Evolutionary conservation across 2,113 vertebrate species (phyloP).

Genomic region (Aepyceros melampus): DNA sequence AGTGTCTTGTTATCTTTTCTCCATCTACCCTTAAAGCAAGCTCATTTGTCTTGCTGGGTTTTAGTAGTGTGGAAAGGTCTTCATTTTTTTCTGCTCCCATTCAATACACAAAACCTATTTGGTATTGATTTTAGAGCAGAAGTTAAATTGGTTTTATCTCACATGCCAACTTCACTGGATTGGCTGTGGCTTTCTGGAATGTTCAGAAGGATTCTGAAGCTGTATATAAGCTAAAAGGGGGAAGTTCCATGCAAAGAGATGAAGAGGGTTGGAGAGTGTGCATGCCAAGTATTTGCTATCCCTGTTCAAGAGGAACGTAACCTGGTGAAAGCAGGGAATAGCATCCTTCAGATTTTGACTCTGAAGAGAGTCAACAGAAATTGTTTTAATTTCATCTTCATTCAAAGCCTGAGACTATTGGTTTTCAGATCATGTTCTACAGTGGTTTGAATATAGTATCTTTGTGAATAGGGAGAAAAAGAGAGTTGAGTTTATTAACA

Average conservation of each 20-base stretch:
- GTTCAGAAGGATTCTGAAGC: background rate
- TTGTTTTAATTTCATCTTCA: background rate
- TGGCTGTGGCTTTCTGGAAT: background rate
- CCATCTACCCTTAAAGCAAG: background rate
- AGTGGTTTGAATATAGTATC: background rate
- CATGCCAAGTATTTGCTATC: rapidly evolving
- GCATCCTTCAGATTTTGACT: background rate
- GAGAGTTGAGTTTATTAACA: background rate
- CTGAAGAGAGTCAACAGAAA: background rate
- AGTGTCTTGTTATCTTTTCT: background rate
- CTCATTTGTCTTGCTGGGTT: background rate
- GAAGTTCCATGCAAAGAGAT: background rate
- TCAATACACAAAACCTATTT: background rate
- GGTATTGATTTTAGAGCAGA: background rate
- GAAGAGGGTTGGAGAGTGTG: background rate
- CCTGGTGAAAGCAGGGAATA: background rate
- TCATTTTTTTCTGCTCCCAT: background rate
- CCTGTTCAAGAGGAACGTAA: background rate
- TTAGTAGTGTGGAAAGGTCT: background rate
- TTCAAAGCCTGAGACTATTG: background rate
- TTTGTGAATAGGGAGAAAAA: background rate
- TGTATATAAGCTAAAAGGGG: background rate
- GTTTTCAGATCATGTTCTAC: background rate
- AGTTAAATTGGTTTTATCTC: background rate
- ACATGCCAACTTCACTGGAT: background rate